These are phyloP conservation scores for Pharmacophagus antenor DNA, from an alignment of 2,888 invertebrate genomes.

Conservation along the genomic window DNA sequence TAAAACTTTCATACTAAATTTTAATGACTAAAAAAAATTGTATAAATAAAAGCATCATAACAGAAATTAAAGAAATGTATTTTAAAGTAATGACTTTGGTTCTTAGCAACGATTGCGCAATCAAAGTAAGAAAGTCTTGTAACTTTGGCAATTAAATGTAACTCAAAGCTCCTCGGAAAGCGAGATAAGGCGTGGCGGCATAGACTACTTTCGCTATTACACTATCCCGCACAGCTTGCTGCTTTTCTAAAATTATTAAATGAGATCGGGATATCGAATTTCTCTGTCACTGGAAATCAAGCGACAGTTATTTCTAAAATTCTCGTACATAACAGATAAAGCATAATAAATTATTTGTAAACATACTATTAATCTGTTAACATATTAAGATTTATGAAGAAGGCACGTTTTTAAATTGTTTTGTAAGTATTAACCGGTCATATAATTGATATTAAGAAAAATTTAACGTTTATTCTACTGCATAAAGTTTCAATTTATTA, in stretches of 20 bases:
- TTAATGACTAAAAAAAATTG: too few species aligned
- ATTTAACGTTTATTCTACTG: too few species aligned
- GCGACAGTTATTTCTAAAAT: background rate
- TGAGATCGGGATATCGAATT: slow-evolving; percentile 7
- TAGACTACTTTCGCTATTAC: slow-evolving; percentile 13
- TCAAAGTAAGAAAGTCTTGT: slow-evolving; percentile 14
- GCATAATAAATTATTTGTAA: background rate
- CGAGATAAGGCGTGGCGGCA: slow-evolving; percentile 14
- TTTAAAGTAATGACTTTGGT: slow-evolving; percentile 12
- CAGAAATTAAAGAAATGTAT: slow-evolving; percentile 6
- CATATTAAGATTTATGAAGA: too few species aligned
- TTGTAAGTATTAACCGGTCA: too few species aligned
- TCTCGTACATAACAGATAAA: background rate
- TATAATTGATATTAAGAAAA: too few species aligned
- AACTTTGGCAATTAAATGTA: slow-evolving; percentile 26
- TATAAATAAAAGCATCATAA: too few species aligned
- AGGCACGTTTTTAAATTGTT: too few species aligned
- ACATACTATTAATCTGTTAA: background rate
- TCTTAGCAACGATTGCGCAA: slow-evolving; percentile 18
- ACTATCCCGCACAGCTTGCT: slow-evolving; percentile 8
- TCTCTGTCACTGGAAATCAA: background rate
- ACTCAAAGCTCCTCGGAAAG: slow-evolving; percentile 12
- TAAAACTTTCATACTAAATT: background rate
- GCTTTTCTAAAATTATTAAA: slow-evolving; percentile 14
- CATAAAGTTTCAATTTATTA: too few species aligned